Conservation (phyloP, 2,113 vertebrate genomes). For the Chaenogobius annularis region DNA sequence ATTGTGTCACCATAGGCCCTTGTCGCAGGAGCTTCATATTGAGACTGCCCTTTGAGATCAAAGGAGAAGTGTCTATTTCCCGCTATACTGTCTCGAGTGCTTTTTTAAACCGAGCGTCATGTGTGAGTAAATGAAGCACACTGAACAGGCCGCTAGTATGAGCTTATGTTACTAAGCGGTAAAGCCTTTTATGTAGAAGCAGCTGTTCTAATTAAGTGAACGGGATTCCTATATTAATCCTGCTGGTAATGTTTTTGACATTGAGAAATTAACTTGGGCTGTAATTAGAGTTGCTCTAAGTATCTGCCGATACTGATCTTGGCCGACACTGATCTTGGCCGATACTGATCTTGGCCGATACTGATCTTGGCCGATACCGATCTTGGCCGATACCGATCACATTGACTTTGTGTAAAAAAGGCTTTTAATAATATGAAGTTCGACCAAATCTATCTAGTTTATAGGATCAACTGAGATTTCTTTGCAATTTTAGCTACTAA, state of each 20-base stretch:
- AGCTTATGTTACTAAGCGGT: slow-evolving; percentile 2
- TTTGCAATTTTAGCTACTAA: no score
- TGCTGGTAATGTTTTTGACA: slow-evolving; percentile 5
- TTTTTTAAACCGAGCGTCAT: slow-evolving; percentile 20
- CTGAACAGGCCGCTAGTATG: slow-evolving; percentile 2
- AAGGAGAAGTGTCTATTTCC: slow-evolving; percentile 16
- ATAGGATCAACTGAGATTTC: no score
- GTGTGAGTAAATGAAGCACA: slow-evolving; percentile 19
- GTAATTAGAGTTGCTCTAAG: not conserved
- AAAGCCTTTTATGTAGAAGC: slow-evolving; percentile 24
- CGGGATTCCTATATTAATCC: slow-evolving; percentile 1
- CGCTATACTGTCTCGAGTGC: slow-evolving; percentile 6
- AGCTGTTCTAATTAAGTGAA: slow-evolving; percentile 11
- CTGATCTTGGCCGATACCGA: no score
- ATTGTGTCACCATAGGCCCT: not conserved
- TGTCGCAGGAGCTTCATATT: slow-evolving; percentile 1
- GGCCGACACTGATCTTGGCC: no score
- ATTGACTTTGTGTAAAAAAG: no score
- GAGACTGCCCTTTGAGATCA: slow-evolving; percentile 14
- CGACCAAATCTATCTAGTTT: no score
- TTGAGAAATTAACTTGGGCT: not conserved
- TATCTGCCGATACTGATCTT: no score
- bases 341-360: no score
- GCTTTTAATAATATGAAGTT: no score
- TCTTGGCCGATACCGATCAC: no score